Evolutionary conservation across 2,797 vertebrate species (phyloP), one percentile per base, ranked within the genome.

Genomic region (Melanogrammus aeglefinus): DNA sequence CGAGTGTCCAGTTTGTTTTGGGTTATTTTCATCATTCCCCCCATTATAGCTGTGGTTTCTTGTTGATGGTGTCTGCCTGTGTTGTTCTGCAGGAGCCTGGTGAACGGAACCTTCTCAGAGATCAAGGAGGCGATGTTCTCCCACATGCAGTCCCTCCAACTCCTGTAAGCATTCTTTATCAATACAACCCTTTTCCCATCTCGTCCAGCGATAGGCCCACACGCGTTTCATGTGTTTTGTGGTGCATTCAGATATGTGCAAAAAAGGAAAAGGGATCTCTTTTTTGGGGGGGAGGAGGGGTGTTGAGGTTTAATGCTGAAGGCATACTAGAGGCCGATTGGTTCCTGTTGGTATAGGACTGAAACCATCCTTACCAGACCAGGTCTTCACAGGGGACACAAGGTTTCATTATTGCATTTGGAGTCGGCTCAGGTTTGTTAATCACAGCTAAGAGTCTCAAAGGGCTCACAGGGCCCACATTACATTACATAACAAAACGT

Each of bases 111-210:
- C 29, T 99, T 99, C 92, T 93, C 91, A 0, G 97, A 99, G 92
- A 94, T 99, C 89, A 98, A 95, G 90, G 97, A 99, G 93, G 95
- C 96, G 36, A 97, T 98, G 96, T 99, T 99, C 91, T 90, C 96
- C 41, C 98, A 99, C 90, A 94, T 98, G 90, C 95, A 97, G 75
- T 96, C 96, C 78, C 92, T 99, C 84, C 97, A 99, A 91, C 94
- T 99, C 57, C 94, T 99, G 98, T 99, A 93, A 98, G 98, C 24
- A n/a, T 27, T 12, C 57, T 24, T 24, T 8, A 8, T 63, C 57
- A 7, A 24, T 24, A 5, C 18, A 63, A n/a, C 21, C 6, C 5
- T 63, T n/a, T 63, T 63, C n/a, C 7, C 6, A 16, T 47, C 13
- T 16, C 44, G 16, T 16, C 44, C 47, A 18, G 18, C 12, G 47